phyloP scores from a whole-genome alignment of 2,113 vertebrate genomes.

The Nannospalax galili region DNA sequence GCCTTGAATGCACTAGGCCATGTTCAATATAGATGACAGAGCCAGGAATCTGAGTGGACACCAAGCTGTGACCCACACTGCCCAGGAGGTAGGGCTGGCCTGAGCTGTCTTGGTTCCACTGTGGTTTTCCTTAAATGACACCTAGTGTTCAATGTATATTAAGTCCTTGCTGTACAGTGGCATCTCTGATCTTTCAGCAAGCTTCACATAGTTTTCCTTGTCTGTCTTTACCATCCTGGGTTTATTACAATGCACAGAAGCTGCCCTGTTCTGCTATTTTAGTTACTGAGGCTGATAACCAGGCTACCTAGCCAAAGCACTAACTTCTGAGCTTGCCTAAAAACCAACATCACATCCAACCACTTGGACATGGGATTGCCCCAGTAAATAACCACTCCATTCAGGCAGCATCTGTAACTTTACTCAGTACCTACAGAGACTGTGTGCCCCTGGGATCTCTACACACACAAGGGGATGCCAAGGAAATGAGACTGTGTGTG shows the following conservation, averaged over 20 bases:
- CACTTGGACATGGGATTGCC: rapidly evolving
- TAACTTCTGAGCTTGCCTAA: neutral
- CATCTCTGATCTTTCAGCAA: neutral
- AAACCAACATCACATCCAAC: neutral
- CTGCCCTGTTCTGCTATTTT: neutral
- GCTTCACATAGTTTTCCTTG: neutral
- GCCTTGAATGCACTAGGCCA: neutral
- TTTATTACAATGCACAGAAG: neutral
- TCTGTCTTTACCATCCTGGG: neutral
- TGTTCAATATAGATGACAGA: neutral
- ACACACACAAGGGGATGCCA: neutral
- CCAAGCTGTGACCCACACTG: rapidly evolving
- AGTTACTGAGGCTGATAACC: rapidly evolving
- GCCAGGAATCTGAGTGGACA: neutral
- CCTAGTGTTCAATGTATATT: neutral
- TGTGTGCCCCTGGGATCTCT: rapidly evolving
- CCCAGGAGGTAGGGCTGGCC: rapidly evolving
- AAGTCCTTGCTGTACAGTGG: neutral
- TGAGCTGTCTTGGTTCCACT: no score
- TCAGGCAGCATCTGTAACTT: rapidly evolving
- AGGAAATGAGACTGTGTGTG: neutral
- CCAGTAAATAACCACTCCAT: no score
- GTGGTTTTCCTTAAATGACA: neutral
- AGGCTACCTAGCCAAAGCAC: neutral
- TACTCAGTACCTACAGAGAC: no score